phyloP scores from a whole-genome alignment of 2,888 invertebrate genomes.

The Lamellibrachia satsuma region DNA sequence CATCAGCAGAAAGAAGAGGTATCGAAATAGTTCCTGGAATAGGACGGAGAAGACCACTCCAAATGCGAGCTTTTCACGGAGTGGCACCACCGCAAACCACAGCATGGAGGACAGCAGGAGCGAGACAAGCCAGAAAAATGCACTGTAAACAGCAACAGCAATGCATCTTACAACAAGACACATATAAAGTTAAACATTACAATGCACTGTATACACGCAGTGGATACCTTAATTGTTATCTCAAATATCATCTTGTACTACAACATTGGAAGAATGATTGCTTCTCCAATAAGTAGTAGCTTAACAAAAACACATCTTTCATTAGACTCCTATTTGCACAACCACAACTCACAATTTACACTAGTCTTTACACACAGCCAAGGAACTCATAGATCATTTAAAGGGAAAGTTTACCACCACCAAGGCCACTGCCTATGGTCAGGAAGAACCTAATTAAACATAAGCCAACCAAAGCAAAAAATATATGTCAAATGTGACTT shows the following conservation, averaged over 20 bases:
- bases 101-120: conserved; percentile 86
- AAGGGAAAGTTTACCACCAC: too few relatives aligned
- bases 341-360: too few relatives aligned
- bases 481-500: too few relatives aligned
- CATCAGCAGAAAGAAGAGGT: conserved; percentile 66
- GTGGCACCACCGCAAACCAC: conserved; percentile 87
- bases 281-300: too few relatives aligned
- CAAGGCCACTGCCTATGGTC: too few relatives aligned
- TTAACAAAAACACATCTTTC: too few relatives aligned
- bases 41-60: conserved; percentile 89
- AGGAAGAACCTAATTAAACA: too few relatives aligned
- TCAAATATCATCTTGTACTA: background rate
- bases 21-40: conserved; percentile 86
- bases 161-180: background rate
- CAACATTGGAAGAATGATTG: background rate
- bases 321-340: too few relatives aligned
- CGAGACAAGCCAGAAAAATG: conserved; percentile 88
- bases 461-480: too few relatives aligned
- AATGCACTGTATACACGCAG: background rate
- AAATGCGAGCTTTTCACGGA: conserved; percentile 81
- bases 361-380: too few relatives aligned
- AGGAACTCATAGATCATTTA: too few relatives aligned
- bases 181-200: background rate
- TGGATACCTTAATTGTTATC: background rate
- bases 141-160: conserved; percentile 60